Evolutionary conservation across 37 sponge, comb jelly and placozoan species (phyloP).

Genomic region (Agelas oroides): DNA sequence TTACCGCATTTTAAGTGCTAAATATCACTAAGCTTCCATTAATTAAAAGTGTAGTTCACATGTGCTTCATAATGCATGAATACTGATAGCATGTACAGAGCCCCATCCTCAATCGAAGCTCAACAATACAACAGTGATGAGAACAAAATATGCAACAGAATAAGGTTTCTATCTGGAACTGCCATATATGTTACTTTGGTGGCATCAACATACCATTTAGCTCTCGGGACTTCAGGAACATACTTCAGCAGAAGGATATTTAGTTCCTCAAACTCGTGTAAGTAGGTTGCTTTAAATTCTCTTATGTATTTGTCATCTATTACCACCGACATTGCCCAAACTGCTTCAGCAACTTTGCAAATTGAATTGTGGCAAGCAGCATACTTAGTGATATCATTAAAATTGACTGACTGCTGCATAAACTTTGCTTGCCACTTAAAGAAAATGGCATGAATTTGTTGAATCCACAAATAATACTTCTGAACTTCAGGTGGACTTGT

Average conservation of each 20-base stretch:
- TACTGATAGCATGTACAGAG: too few relatives aligned
- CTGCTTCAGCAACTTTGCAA: conserved; percentile 5
- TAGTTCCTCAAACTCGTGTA: conserved; percentile 30
- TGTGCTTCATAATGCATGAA: too few relatives aligned
- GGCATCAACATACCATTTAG: conserved; percentile 39
- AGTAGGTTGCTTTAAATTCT: not conserved
- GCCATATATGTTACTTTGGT: too few relatives aligned
- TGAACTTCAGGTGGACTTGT: too few relatives aligned
- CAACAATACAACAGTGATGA: too few relatives aligned
- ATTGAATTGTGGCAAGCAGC: conserved; percentile 10
- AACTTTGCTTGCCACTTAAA: conserved; percentile 44
- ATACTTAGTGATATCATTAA: conserved; percentile 60
- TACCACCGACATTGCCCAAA: conserved; percentile 10
- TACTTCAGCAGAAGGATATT: conserved; percentile 42
- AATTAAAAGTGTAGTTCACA: too few relatives aligned
- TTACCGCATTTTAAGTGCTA: too few relatives aligned
- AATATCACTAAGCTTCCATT: too few relatives aligned
- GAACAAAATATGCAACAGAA: too few relatives aligned
- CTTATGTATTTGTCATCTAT: not conserved
- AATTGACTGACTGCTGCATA: conserved; percentile 10
- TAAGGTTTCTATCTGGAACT: too few relatives aligned
- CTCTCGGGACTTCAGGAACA: conserved; percentile 47
- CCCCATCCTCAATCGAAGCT: too few relatives aligned
- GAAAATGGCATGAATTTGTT: conserved; percentile 33
- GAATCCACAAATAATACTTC: conserved; percentile 65